phyloP scores from a whole-genome alignment of 2,797 vertebrate genomes.

The Pantherophis alleghaniensis region DNA sequence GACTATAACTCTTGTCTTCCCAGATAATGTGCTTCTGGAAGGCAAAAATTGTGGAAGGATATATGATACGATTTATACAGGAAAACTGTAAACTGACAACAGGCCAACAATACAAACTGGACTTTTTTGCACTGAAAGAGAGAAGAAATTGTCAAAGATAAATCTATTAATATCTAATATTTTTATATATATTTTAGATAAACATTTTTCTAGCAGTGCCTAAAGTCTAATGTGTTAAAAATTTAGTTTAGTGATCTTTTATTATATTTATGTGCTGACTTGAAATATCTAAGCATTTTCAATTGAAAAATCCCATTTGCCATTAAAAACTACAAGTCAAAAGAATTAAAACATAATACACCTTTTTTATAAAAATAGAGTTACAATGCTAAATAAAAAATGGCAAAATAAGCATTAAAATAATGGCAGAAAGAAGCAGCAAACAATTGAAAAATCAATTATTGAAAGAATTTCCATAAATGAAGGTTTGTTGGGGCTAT shows the following conservation, averaged over 20 bases:
- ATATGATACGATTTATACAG: constrained; percentile 16
- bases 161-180: neutral
- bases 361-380: neutral
- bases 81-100: constrained; percentile 29
- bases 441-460: neutral
- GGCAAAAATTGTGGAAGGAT: neutral
- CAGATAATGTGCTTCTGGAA: neutral
- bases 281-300: neutral
- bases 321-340: neutral
- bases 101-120: constrained; percentile 12
- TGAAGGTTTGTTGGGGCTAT: neutral
- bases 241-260: neutral
- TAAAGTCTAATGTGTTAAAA: neutral
- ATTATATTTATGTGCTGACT: neutral
- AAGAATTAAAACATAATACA: neutral
- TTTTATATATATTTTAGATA: neutral
- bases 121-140: constrained; percentile 1
- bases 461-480: neutral
- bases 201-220: neutral
- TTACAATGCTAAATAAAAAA: neutral
- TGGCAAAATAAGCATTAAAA: neutral
- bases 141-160: neutral
- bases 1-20: neutral
- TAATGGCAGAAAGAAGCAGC: neutral
- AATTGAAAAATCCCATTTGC: neutral